phyloP scores from a whole-genome alignment of 2,113 vertebrate genomes.

The Coturnix japonica region DNA sequence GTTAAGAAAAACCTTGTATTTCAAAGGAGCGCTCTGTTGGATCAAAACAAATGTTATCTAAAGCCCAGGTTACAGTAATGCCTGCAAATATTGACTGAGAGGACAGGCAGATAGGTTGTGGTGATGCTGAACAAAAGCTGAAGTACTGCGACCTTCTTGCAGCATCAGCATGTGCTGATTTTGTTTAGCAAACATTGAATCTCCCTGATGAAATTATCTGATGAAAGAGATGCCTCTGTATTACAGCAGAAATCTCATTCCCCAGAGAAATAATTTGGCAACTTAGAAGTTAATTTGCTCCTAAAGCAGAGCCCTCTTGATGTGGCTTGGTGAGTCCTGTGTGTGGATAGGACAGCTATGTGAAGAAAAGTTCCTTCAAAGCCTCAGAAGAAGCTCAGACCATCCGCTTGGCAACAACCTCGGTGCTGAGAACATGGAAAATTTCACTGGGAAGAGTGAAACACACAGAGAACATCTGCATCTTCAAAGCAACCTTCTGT shows the following conservation, averaged over 20 bases:
- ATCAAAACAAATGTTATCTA: slow-evolving; percentile 11
- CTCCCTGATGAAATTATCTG: background rate
- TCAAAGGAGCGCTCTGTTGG: background rate
- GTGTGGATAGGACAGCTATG: background rate
- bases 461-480: background rate
- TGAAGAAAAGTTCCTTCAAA: background rate
- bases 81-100: background rate
- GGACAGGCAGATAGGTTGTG: background rate
- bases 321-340: background rate
- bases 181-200: background rate
- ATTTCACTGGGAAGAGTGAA: background rate
- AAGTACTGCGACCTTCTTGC: background rate
- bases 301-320: background rate
- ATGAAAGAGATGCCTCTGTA: background rate
- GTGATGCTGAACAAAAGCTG: background rate
- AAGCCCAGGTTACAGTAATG: background rate
- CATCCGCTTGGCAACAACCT: background rate
- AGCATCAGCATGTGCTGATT: background rate
- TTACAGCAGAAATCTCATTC: background rate
- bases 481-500: background rate
- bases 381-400: background rate
- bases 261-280: background rate
- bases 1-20: background rate
- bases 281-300: background rate
- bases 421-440: background rate